Evolutionary conservation across 2,888 invertebrate genomes (phyloP).

Genomic region (Drosophila flavopinicola): DNA sequence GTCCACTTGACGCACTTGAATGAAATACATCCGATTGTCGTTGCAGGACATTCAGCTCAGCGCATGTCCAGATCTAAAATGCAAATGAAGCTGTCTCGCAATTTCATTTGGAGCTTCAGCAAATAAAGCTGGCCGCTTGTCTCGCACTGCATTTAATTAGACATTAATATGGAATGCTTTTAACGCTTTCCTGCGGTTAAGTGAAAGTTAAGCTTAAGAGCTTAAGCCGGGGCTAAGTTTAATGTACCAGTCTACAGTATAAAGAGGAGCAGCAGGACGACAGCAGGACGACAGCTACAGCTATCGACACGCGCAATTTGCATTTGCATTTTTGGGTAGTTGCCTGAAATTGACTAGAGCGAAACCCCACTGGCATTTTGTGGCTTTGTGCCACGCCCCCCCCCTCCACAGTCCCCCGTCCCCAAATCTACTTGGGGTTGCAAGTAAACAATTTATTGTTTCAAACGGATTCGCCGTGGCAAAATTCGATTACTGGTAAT

Average conservation of each 20-base stretch:
- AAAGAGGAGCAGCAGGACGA: not conserved
- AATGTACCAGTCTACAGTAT: conserved; percentile 55
- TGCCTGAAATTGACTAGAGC: conserved; percentile 16
- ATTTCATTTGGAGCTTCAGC: conserved; percentile 31
- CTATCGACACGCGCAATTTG: conserved; percentile 61
- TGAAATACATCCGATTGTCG: conserved; percentile 77
- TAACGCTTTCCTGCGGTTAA: conserved; percentile 65
- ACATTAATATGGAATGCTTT: conserved; percentile 65
- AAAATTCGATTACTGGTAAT: conserved; percentile 75
- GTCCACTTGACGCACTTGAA: conserved; percentile 44
- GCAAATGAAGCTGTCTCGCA: conserved; percentile 63
- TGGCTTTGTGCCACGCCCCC: not conserved
- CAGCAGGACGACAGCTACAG: conserved; percentile 9
- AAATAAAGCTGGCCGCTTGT: conserved; percentile 24
- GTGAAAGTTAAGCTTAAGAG: conserved; percentile 70
- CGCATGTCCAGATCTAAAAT: conserved; percentile 59
- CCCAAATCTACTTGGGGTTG: conserved; percentile 15
- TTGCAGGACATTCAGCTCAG: conserved; percentile 29
- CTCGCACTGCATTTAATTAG: conserved; percentile 71
- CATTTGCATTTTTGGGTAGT: conserved; percentile 63
- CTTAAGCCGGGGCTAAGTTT: conserved; percentile 66
- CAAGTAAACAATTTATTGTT: conserved; percentile 68
- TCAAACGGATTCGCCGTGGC: conserved; percentile 62
- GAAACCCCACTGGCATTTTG: conserved; percentile 8
- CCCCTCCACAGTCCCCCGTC: conserved; percentile 5